Evolutionary conservation across 2,797 vertebrate species (phyloP).

Genomic region (Triplophysa yarkandensis): DNA sequence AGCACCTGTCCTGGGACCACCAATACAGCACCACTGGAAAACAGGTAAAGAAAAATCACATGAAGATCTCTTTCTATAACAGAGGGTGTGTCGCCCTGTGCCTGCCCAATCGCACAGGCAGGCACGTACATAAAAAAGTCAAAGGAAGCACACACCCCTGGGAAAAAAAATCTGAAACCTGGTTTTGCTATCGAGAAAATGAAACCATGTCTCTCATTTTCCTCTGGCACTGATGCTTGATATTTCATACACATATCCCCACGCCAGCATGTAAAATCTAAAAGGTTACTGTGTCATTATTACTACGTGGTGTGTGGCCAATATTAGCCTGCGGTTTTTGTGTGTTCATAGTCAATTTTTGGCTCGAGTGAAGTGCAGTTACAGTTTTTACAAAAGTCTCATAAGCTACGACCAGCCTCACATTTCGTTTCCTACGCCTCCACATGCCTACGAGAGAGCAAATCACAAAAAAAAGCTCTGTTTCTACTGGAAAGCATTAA

Average conservation of each 20-base stretch:
- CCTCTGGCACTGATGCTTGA: conserved; percentile 50
- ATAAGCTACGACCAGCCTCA: background rate
- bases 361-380: background rate
- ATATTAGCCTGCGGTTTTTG: conserved; percentile 1
- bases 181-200: conserved; percentile 41
- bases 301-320: conserved; percentile 50
- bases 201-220: conserved; percentile 46
- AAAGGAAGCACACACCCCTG: conserved; percentile 75
- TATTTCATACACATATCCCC: conserved; percentile 37
- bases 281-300: conserved; percentile 15
- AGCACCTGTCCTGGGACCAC: conserved; percentile 45
- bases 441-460: background rate
- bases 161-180: conserved; percentile 55
- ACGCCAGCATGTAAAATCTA: conserved; percentile 3
- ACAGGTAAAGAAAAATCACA: conserved; percentile 31
- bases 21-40: conserved; percentile 41
- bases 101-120: conserved; percentile 47
- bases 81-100: conserved; percentile 71
- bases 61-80: conserved; percentile 62
- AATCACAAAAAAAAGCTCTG: background rate
- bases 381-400: background rate
- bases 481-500: background rate
- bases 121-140: conserved; percentile 47
- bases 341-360: background rate
- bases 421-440: conserved; percentile 1